Evolutionary conservation across 1,140 invertebrate genomes (phyloP), one percentile per base, ranked within the genome.

Genomic region (Riptortus pedestris): DNA sequence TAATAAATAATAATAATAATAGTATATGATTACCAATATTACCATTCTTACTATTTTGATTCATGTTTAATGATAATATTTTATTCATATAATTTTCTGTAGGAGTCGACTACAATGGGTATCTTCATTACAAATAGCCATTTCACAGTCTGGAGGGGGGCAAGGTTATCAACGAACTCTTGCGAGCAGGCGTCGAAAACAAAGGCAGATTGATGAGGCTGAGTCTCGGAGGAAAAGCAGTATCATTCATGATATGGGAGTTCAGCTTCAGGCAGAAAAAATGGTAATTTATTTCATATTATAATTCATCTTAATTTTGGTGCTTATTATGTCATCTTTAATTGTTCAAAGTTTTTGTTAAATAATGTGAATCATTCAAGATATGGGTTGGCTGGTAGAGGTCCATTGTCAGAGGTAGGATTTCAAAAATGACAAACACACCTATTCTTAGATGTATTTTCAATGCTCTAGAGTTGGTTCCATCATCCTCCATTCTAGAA

Each of bases 51-150:
- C n/a, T n/a, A n/a, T n/a, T n/a, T n/a, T n/a, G n/a, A n/a, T n/a
- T n/a, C n/a, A n/a, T n/a, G n/a, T n/a, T n/a, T n/a, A n/a, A n/a
- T n/a, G n/a, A n/a, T n/a, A n/a, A n/a, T n/a, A n/a, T n/a, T n/a
- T n/a, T n/a, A n/a, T n/a, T n/a, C n/a, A n/a, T n/a, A n/a, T n/a
- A n/a, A n/a, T n/a, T 24, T 2, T 26, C 47, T 62, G 4, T 38
- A 78, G 81, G 79, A 79, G 77, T 67, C 77, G 83, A 59, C 73
- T 86, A n/a, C 84, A 87, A 71, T 87, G 84, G 84, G 74, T 85
- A 43, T 83, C 84, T 16, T 84, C 85, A 16, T 69, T 88, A 14
- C 82, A 86, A 64, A 79, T 81, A 51, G 87, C 85, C 7, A 81
- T 85, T 38, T 79, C 81, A 31, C 79, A 85, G 70, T 84, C 84